Conservation (phyloP, 2,797 vertebrate species). For the Carduelis carduelis region DNA sequence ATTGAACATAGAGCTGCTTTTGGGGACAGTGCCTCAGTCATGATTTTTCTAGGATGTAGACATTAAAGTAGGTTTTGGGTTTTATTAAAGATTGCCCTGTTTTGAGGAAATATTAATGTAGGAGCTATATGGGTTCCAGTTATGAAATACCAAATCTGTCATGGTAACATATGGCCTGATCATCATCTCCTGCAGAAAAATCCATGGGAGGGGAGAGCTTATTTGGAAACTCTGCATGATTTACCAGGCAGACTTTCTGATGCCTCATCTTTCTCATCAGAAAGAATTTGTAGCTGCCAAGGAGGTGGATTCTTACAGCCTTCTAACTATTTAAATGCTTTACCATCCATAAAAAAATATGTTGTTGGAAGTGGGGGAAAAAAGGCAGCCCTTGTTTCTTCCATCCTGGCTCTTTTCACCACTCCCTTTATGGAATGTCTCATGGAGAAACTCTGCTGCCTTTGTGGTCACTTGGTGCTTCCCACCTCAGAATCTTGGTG, state of each 20-base stretch:
- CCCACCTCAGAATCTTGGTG: not conserved
- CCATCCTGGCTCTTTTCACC: not conserved
- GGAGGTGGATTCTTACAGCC: not conserved
- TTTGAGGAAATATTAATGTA: conserved; percentile 39
- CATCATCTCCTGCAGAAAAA: conserved; percentile 46
- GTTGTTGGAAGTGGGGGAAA: not conserved
- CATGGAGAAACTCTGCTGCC: not conserved
- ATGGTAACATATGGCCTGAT: conserved; percentile 66
- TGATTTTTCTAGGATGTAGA: not conserved
- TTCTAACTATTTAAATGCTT: conserved; percentile 9
- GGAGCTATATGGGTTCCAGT: conserved; percentile 25
- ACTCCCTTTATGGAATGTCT: not conserved
- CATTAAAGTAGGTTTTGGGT: not conserved
- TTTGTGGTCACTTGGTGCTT: not conserved
- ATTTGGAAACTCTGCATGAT: conserved; percentile 55
- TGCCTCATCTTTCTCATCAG: conserved; percentile 39
- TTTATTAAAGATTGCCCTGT: conserved; percentile 38
- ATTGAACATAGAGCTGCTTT: conserved; percentile 49
- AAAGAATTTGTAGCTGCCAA: conserved; percentile 34
- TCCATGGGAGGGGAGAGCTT: conserved; percentile 42
- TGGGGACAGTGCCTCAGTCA: not conserved
- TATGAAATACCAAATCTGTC: conserved; percentile 69
- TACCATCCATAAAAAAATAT: not conserved
- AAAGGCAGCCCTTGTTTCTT: not conserved
- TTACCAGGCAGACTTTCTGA: conserved; percentile 49